These are phyloP conservation scores for Phocoena sinus DNA, from an alignment of 2,113 vertebrate genomes.

Conservation along the genomic window DNA sequence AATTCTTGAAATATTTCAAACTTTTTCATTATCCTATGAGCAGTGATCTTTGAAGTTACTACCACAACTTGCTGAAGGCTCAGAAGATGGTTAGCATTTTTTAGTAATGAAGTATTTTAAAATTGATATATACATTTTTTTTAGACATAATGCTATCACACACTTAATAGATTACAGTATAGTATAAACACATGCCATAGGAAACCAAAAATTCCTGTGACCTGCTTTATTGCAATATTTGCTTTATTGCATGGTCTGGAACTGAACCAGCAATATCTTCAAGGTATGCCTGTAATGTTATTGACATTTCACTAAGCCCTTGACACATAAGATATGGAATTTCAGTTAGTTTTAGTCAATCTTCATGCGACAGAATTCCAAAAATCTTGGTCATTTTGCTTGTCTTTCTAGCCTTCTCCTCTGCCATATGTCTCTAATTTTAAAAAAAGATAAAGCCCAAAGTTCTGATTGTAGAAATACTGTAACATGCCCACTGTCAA, in stretches of 20 bases:
- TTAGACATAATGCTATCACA: not conserved
- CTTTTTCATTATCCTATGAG: not conserved
- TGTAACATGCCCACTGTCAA: not conserved
- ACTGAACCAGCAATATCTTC: not conserved
- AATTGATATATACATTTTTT: not conserved
- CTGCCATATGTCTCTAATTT: not conserved
- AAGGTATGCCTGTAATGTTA: not conserved
- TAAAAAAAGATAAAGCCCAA: not conserved
- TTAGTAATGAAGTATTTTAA: not conserved
- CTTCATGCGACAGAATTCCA: not conserved
- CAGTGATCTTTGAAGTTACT: not conserved
- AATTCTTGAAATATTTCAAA: not conserved
- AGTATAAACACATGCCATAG: not conserved
- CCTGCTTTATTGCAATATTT: not conserved
- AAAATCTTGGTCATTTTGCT: not conserved
- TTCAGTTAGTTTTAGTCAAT: not conserved
- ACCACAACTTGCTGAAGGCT: not conserved
- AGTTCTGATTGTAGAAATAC: not conserved
- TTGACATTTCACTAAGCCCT: not conserved
- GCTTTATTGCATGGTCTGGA: not conserved
- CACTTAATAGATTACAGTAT: not conserved
- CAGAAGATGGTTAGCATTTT: not conserved
- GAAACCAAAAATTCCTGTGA: not conserved
- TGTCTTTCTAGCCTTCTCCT: conserved; percentile 22
- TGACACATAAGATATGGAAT: not conserved